Base-by-base conservation (phyloP, 2,113 vertebrate genomes). In the Cyrtonyx montezumae region DNA sequence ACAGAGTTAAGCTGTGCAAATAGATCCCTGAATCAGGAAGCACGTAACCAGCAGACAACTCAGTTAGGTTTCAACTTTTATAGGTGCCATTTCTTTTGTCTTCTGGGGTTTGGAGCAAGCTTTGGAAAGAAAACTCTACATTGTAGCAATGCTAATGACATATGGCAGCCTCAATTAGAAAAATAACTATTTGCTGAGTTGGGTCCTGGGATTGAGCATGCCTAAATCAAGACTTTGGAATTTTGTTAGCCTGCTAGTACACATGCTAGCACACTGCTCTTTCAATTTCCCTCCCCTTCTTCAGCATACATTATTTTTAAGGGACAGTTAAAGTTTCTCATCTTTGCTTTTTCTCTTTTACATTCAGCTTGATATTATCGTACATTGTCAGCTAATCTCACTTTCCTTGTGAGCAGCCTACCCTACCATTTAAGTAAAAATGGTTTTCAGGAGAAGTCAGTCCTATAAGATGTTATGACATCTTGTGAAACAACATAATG, bases 401-500 rank as follows among this genome's bases (percentile, higher is more conserved):
- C 63, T 91, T 92, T 91, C 62, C 40, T 85, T 62, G 26, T 32
- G 36, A 94, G 61, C 23, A 68, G 26, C 68, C 48, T 61, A 90
- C 48, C n/a, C 73, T 75, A 94, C 73, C 79, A 87, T 91, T 95
- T 94, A 70, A 84, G 62, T 71, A 83, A 90, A 92, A 95, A 75
- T 56, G 30, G 13, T 40, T 95, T 84, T 75, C 58, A 92, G 87
- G 49, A 92, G 91, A 82, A 89, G 92, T 79, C 90, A 89, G 91
- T 79, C 90, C 89, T 93, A 37, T 78, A 80, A 94, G 79, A 58
- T 93, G 66, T 75, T 95, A 91, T 86, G 87, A 91, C 93, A 94
- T 90, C 91, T 88, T 84, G n/a, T 86, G 87, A 91, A 95, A 95
- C 81, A 96, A 87, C 89, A 83, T 85, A 91, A 94, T 91, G 66